phyloP scores from a whole-genome alignment of 2,113 vertebrate species.

The Etia nguti region DNA sequence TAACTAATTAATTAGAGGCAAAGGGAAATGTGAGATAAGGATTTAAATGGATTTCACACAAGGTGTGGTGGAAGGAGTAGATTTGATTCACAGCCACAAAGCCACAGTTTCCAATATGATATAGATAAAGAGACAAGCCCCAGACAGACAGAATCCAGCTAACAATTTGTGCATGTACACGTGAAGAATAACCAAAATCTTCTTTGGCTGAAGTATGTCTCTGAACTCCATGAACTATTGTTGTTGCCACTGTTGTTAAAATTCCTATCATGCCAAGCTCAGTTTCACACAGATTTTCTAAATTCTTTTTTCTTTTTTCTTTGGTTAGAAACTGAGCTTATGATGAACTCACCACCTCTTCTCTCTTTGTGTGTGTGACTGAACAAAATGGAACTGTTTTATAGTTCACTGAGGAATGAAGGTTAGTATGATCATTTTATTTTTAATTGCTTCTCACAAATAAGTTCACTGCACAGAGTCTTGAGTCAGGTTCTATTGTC shows the following conservation, averaged over 20 bases:
- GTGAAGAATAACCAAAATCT: not conserved
- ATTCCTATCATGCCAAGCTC: not conserved
- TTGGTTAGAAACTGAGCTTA: not conserved
- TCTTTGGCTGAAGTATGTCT: not conserved
- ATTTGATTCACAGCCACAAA: not conserved
- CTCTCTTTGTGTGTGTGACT: not conserved
- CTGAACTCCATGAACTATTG: not conserved
- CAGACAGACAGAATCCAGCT: not conserved
- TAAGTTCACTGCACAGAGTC: not conserved
- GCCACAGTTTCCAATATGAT: not conserved
- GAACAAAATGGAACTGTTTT: not conserved
- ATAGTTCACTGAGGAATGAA: not conserved
- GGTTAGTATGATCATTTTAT: not conserved
- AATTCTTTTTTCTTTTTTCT: not conserved
- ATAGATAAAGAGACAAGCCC: not conserved
- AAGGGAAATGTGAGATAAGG: not conserved
- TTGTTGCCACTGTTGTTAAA: not conserved
- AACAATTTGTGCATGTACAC: not conserved
- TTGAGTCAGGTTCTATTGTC: not conserved
- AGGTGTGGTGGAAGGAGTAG: not conserved
- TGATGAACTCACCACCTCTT: not conserved
- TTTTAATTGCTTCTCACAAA: not conserved
- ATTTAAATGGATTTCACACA: constrained; percentile 4
- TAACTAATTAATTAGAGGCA: not conserved
- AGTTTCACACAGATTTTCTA: not conserved